phyloP scores from a whole-genome alignment of 2,888 invertebrate genomes.

The Lamellibrachia satsuma region DNA sequence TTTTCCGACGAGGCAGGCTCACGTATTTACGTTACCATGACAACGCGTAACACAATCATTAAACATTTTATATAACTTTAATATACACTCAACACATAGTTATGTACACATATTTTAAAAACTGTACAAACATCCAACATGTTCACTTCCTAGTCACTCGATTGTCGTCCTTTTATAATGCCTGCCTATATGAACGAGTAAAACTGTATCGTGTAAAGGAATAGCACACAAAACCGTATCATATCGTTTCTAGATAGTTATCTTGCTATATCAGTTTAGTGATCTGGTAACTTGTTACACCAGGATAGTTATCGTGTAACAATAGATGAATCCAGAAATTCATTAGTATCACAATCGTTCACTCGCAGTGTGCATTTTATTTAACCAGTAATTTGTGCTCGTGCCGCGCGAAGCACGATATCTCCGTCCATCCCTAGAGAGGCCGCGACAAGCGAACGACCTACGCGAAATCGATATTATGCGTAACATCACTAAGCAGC shows the following conservation, averaged over 20 bases:
- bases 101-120: not conserved
- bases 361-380: not conserved
- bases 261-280: not conserved
- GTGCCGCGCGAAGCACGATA: not conserved
- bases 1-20: not conserved
- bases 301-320: not conserved
- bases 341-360: not conserved
- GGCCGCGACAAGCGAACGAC: not conserved
- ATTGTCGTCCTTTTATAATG: not conserved
- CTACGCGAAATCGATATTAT: not conserved
- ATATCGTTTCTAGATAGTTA: not conserved
- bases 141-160: not conserved
- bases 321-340: not conserved
- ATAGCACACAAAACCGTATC: not conserved
- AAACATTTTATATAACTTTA: conserved; percentile 11
- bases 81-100: not conserved
- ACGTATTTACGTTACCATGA: not conserved
- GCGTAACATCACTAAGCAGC: conserved; percentile 6
- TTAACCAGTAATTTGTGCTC: not conserved
- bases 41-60: not conserved
- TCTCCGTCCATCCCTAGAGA: not conserved
- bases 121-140: not conserved
- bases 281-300: not conserved
- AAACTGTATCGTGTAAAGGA: not conserved
- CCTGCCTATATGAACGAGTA: not conserved